Percentiles rank a stretch among this genome's conserved stretches.
Evolutionary conservation across 2,113 vertebrate genomes (phyloP).

Genomic region (Podocnemis expansa): DNA sequence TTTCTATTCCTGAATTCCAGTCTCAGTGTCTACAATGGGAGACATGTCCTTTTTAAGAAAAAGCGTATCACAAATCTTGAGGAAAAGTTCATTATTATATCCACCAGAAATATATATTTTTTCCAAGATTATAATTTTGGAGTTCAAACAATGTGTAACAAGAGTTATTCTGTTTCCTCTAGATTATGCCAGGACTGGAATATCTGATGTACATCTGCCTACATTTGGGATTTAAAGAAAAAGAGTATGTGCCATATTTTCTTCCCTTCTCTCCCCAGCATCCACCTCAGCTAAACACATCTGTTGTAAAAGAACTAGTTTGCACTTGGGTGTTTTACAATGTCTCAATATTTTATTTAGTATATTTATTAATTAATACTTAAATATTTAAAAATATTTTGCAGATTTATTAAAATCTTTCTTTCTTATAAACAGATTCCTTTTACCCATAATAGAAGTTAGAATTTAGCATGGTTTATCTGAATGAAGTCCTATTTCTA

Average conservation of each 20-base stretch:
- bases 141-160: not conserved
- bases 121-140: not conserved
- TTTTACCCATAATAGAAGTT: slow-evolving; percentile 26
- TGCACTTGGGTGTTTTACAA: not conserved
- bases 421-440: slow-evolving; percentile 39
- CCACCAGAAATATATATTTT: not conserved
- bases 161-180: not conserved
- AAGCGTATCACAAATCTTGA: not conserved
- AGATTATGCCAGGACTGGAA: not conserved
- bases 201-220: not conserved
- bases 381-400: too few species aligned
- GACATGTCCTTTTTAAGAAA: not conserved
- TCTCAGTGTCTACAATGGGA: not conserved
- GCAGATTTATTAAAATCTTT: slow-evolving; percentile 59
- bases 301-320: slow-evolving; percentile 9
- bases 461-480: slow-evolving; percentile 56
- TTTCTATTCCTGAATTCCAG: not conserved
- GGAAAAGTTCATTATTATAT: not conserved
- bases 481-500: slow-evolving; percentile 41
- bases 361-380: too few species aligned
- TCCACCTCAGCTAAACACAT: not conserved
- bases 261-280: not conserved
- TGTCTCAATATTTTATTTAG: slow-evolving; percentile 4
- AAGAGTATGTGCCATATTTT: fast-evolving
- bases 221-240: not conserved